Percentiles rank a stretch among this genome's conserved stretches.
These are phyloP conservation scores for Campylorhamphus procurvoides DNA, from an alignment of 2,113 vertebrate species.

Conservation along the genomic window DNA sequence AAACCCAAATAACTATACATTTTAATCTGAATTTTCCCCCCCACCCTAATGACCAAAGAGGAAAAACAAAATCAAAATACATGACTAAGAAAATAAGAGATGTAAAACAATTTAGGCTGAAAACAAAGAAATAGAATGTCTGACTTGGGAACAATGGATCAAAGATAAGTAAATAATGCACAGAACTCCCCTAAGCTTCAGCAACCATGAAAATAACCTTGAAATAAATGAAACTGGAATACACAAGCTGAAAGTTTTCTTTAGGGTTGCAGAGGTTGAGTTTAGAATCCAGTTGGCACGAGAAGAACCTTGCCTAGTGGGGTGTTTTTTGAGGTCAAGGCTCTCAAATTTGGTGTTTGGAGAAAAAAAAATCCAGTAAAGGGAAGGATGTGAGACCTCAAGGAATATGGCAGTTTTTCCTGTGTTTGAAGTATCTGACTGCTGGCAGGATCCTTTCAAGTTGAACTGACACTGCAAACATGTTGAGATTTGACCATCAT, in stretches of 20 bases:
- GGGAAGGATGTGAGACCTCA: constrained; percentile 27
- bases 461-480: constrained; percentile 47
- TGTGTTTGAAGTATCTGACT: constrained; percentile 33
- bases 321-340: constrained; percentile 32
- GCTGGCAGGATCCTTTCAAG: constrained; percentile 45
- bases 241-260: constrained; percentile 11
- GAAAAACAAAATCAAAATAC: neutral
- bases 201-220: constrained; percentile 9
- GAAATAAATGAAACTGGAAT: constrained; percentile 36
- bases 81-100: constrained; percentile 7
- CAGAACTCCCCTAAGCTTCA: constrained; percentile 33
- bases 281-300: constrained; percentile 30
- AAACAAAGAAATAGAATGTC: neutral
- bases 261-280: neutral
- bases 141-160: constrained; percentile 28
- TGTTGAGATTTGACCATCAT: constrained; percentile 70
- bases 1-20: neutral
- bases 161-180: constrained; percentile 42
- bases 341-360: constrained; percentile 19
- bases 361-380: neutral
- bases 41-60: neutral
- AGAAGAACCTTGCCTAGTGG: neutral
- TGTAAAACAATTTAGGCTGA: neutral
- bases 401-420: constrained; percentile 54
- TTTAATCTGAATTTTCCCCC: neutral